Base-by-base conservation (phyloP, 2,888 invertebrate species). In the Drosophila koepferae region DNA sequence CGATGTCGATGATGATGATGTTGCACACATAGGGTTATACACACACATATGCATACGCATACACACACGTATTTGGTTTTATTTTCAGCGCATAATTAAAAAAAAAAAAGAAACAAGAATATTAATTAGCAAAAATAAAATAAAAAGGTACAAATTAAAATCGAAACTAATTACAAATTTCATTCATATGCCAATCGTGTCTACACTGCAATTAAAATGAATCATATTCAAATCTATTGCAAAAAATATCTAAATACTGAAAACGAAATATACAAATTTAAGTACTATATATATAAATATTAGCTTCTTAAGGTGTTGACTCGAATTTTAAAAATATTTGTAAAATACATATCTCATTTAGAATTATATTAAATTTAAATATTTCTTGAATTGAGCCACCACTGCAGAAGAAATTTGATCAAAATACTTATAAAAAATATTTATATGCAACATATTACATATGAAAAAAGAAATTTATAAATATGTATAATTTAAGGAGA, bases 61-160 rank as follows among this genome's bases (percentile, higher is more conserved):
- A 72, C 34, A 77, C 74, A 86, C 73, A 81, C 71, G 79, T 73
- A 78, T 69, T 67, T 59, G 65, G 56, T 70, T 76, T 81, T 67
- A 68, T 38, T 38, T 23, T 85, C 85, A 86, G 85, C 85, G 85
- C 86, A 82, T 85, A 79, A 75, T 67, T 55, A 41, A 58, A 72
- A 83, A 86, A 85, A 88, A 73, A 73, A 82, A 85, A 80, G 74
- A 87, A 89, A 86, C 69, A 70, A 86, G 81, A 82, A 85, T 68
- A 88, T 86, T 82, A 86, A 89, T 87, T 87, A 89, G 89, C 89
- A 76, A 86, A 86, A 77, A 68, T 60, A 79, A 79, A 86, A 74
- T 65, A 18, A 51, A 73, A 69, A 49, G 63, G 41, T 55, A 72
- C 48, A 62, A 74, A 73, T 64, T 23, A 72, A 66, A 71, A 65